Percentiles rank a stretch among this genome's conserved stretches.
Evolutionary conservation across 2,888 invertebrate genomes (phyloP).

Genomic region (Phasia obesa): DNA sequence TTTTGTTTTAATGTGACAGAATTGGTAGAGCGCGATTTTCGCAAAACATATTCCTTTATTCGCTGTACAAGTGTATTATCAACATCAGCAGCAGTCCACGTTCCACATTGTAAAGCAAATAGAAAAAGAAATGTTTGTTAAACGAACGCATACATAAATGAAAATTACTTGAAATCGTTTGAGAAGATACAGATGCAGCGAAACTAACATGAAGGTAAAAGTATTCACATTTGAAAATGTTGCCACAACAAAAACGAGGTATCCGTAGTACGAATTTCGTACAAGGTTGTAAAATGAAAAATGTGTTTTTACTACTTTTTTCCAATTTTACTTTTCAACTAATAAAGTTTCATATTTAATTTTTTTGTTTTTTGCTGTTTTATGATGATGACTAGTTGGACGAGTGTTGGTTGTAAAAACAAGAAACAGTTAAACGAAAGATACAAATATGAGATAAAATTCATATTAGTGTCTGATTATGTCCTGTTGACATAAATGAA

Average conservation of each 20-base stretch:
- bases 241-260: not conserved
- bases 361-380: constrained; percentile 17
- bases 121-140: constrained; percentile 74
- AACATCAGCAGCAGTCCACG: constrained; percentile 41
- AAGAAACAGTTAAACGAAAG: constrained; percentile 24
- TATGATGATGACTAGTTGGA: constrained; percentile 55
- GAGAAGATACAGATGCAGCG: constrained; percentile 4
- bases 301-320: constrained; percentile 25
- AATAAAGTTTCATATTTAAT: constrained; percentile 42
- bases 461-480: not conserved
- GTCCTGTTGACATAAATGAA: not conserved
- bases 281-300: constrained; percentile 40
- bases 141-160: constrained; percentile 74
- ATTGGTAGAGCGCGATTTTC: constrained; percentile 44
- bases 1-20: constrained; percentile 59
- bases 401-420: constrained; percentile 31
- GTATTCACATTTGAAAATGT: constrained; percentile 11
- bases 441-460: constrained; percentile 13
- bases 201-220: constrained; percentile 13
- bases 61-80: constrained; percentile 2
- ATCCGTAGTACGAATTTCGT: no score
- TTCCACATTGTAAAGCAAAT: constrained; percentile 78
- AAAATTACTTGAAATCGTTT: constrained; percentile 70
- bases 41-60: constrained; percentile 22
- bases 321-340: constrained; percentile 18